phyloP scores from a whole-genome alignment of 2,888 invertebrate species.

The Pandemis corylana region DNA sequence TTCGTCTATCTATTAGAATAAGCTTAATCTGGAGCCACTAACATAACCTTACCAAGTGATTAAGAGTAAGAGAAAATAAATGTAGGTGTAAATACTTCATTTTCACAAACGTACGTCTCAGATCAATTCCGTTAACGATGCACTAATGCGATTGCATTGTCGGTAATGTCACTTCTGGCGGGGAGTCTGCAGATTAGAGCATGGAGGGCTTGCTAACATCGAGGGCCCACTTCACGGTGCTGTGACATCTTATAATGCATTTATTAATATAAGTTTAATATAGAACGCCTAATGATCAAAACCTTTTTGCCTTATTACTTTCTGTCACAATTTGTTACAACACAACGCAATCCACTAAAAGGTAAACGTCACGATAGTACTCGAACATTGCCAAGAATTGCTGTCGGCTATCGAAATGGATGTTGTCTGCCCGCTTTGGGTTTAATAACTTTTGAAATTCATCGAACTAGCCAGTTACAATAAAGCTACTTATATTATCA shows the following conservation, averaged over 20 bases:
- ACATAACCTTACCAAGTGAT: too few relatives aligned
- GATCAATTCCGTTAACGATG: conserved; percentile 66
- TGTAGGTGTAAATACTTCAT: neutral
- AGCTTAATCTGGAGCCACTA: too few relatives aligned
- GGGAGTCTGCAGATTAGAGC: conserved; percentile 45
- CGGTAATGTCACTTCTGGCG: conserved; percentile 57
- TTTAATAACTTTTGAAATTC: neutral
- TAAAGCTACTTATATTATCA: neutral
- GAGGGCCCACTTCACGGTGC: neutral
- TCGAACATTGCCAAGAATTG: conserved; percentile 29
- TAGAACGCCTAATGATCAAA: too few relatives aligned
- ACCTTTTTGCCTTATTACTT: neutral
- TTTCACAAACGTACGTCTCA: conserved; percentile 9
- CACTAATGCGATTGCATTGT: conserved; percentile 81
- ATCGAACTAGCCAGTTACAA: neutral
- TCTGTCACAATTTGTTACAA: conserved; percentile 27
- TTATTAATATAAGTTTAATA: neutral
- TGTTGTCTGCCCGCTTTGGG: conserved; percentile 10
- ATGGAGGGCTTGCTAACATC: conserved; percentile 46
- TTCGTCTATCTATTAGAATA: too few relatives aligned
- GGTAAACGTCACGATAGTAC: conserved; percentile 18
- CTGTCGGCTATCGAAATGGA: conserved; percentile 10
- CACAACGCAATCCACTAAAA: conserved; percentile 30
- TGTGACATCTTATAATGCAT: neutral
- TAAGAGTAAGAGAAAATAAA: neutral